Evolutionary conservation across 2,797 vertebrate species (phyloP).

Genomic region (Enteromius trimaculatus): DNA sequence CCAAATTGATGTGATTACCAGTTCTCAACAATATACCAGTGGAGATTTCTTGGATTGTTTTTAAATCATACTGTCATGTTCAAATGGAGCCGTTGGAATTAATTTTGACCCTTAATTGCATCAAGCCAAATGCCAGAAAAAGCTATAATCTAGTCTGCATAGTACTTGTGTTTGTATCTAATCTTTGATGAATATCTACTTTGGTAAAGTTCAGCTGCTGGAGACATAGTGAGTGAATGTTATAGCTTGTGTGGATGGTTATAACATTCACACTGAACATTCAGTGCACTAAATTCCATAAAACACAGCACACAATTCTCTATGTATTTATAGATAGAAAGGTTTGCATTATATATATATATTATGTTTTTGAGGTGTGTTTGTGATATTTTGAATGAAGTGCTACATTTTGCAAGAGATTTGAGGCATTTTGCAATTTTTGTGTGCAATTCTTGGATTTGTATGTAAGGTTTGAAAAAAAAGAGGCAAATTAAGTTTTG

Average conservation of each 20-base stretch:
- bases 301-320: not conserved
- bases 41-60: constrained; percentile 38
- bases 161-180: not conserved
- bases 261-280: not conserved
- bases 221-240: not conserved
- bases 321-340: too few species aligned
- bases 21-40: constrained; percentile 17
- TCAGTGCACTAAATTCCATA: not conserved
- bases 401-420: too few species aligned
- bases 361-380: too few species aligned
- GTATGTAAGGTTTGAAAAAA: too few species aligned
- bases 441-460: too few species aligned
- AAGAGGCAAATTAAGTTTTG: too few species aligned
- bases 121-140: not conserved
- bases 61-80: constrained; percentile 45
- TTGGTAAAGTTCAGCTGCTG: not conserved
- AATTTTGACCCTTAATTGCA: constrained; percentile 22
- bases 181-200: not conserved
- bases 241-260: not conserved
- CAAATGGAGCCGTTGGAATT: constrained; percentile 15
- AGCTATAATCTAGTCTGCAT: constrained; percentile 5
- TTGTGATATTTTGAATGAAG: too few species aligned
- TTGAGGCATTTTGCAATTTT: too few species aligned
- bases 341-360: too few species aligned
- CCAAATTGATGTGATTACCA: constrained; percentile 50